A percentile compares a stretch with the other conserved stretches of the same genome.
Evolutionary conservation across 2,797 vertebrate genomes (phyloP).

Genomic region (Sarcoramphus papa): DNA sequence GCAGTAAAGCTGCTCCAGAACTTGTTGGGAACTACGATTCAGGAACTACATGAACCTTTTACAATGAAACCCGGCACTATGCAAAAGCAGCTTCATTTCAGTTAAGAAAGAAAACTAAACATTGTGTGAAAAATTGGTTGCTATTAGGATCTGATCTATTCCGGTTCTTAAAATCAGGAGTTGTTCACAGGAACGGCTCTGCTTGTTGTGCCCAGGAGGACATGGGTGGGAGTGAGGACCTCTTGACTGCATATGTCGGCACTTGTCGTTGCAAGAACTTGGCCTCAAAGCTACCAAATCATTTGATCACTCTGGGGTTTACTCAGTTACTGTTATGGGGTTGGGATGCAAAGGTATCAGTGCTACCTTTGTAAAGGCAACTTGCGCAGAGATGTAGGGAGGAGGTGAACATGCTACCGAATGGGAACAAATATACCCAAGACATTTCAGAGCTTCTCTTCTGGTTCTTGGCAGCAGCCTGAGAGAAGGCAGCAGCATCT

Average conservation of each 20-base stretch:
- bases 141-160: neutral
- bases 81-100: neutral
- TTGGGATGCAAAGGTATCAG: neutral
- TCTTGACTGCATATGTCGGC: neutral
- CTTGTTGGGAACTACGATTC: neutral
- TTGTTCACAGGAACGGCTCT: neutral
- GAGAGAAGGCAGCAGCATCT: neutral
- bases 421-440: neutral
- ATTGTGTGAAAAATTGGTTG: neutral
- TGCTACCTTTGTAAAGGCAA: neutral
- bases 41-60: neutral
- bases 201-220: neutral
- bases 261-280: neutral
- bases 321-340: neutral
- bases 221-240: neutral
- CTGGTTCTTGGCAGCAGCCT: neutral
- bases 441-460: neutral
- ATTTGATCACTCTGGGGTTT: neutral
- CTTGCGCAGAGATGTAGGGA: neutral
- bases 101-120: neutral
- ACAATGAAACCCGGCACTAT: neutral
- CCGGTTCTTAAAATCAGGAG: neutral
- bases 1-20: neutral
- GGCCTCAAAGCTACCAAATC: neutral
- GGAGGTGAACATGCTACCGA: neutral